These are phyloP conservation scores for Drosophila ercepeae DNA, from an alignment of 1,140 invertebrate genomes.

Conservation along the genomic window DNA sequence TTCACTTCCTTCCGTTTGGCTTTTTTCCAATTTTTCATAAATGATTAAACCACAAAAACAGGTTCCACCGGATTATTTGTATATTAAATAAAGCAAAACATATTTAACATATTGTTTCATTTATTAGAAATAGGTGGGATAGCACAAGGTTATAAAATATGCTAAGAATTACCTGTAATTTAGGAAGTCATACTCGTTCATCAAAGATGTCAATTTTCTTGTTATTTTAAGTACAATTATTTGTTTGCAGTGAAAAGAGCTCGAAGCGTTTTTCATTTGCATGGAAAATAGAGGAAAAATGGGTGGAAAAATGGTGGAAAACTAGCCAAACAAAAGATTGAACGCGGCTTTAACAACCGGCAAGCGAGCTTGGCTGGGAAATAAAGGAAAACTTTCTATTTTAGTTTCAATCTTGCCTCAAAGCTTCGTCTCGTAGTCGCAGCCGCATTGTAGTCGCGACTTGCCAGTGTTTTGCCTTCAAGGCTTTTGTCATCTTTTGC, in stretches of 20 bases:
- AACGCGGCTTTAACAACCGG: slow-evolving; percentile 31
- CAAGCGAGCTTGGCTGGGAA: slow-evolving; percentile 49
- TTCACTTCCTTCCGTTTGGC: slow-evolving; percentile 35
- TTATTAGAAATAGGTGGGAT: no score
- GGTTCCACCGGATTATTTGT: neutral
- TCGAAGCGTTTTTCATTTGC: slow-evolving; percentile 64
- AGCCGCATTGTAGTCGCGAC: slow-evolving; percentile 1
- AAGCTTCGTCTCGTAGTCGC: slow-evolving; percentile 16
- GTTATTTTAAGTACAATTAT: slow-evolving; percentile 12
- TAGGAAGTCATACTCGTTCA: slow-evolving; percentile 28
- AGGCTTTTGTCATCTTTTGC: slow-evolving; percentile 47
- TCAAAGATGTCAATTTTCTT: slow-evolving; percentile 46
- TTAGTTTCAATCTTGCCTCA: slow-evolving; percentile 31
- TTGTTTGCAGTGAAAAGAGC: slow-evolving; percentile 47
- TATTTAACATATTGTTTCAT: no score
- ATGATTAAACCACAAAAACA: neutral
- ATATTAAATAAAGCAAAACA: neutral
- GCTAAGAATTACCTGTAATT: no score
- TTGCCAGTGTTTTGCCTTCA: slow-evolving; percentile 10
- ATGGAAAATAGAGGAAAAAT: slow-evolving; percentile 45
- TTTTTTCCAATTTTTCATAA: slow-evolving; percentile 12
- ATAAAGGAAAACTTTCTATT: slow-evolving; percentile 74
- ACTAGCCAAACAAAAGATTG: slow-evolving; percentile 69
- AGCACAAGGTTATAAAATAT: neutral
- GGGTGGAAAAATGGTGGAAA: no score